Percentiles rank a stretch among this genome's conserved stretches.
Conservation (phyloP, 2,113 vertebrate genomes). For the Hucho hucho region DNA sequence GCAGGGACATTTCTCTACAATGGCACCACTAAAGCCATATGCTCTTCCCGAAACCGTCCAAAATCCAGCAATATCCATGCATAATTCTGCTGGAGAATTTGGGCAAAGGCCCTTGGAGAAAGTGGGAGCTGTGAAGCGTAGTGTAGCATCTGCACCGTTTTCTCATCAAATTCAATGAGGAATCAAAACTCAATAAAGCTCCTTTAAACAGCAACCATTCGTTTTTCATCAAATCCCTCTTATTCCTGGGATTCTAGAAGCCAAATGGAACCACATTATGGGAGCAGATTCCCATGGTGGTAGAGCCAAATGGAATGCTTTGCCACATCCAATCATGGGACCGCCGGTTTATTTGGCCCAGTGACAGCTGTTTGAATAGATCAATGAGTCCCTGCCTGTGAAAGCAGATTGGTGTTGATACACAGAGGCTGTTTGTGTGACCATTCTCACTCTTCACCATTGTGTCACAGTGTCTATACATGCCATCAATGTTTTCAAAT, state of each 20-base stretch:
- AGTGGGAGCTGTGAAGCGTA: not conserved
- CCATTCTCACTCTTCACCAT: too few species aligned
- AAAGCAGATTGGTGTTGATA: not conserved
- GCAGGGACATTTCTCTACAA: not conserved
- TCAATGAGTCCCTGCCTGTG: slow-evolving; percentile 14
- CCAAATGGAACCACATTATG: not conserved
- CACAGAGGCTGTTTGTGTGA: not conserved
- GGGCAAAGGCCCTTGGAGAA: too few species aligned
- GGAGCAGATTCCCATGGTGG: slow-evolving; percentile 1
- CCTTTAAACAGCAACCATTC: not conserved
- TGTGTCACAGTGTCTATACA: not conserved
- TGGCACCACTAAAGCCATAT: slow-evolving; percentile 3
- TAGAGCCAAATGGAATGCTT: not conserved
- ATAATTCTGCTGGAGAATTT: not conserved
- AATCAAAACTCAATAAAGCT: too few species aligned
- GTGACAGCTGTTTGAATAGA: slow-evolving; percentile 15
- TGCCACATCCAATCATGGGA: slow-evolving; percentile 21
- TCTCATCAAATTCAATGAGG: not conserved
- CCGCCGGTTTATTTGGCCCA: not conserved
- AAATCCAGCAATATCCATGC: not conserved
- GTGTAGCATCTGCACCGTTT: not conserved
- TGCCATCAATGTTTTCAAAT: not conserved
- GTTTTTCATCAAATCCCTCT: slow-evolving; percentile 3
- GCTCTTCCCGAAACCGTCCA: not conserved
- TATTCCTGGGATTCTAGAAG: slow-evolving; percentile 4